A percentile compares a stretch with the other conserved stretches of the same genome.
phyloP scores from a whole-genome alignment of 2,797 vertebrate species.

The Clarias pachynema region DNA sequence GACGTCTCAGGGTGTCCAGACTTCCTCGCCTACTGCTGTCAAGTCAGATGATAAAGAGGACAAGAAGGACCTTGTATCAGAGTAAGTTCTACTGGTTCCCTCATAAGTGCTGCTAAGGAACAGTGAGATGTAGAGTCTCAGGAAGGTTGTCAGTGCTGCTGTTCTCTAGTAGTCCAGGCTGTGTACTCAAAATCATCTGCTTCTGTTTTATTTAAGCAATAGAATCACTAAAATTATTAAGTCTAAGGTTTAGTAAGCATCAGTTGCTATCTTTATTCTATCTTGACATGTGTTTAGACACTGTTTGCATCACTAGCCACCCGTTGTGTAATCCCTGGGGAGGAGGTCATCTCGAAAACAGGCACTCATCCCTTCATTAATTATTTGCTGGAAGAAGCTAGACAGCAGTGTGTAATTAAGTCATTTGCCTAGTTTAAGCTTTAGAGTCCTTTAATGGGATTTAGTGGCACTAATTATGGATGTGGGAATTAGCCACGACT shows the following conservation, averaged over 20 bases:
- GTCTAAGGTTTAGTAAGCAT: background rate
- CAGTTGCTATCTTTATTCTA: background rate
- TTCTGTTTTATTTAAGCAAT: background rate
- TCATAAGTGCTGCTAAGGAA: background rate
- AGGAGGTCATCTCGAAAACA: too few relatives aligned
- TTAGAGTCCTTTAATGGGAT: too few relatives aligned
- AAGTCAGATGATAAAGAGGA: conserved; percentile 94
- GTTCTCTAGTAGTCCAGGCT: too few relatives aligned
- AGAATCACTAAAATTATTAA: background rate
- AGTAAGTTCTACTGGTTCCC: conserved; percentile 74
- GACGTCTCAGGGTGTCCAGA: conserved; percentile 95
- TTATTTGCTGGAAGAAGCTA: too few relatives aligned
- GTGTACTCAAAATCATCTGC: too few relatives aligned
- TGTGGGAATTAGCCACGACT: too few relatives aligned
- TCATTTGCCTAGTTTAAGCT: too few relatives aligned
- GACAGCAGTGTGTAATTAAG: too few relatives aligned
- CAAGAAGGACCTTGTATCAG: conserved; percentile 89
- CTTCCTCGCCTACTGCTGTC: conserved; percentile 75
- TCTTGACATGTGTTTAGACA: background rate
- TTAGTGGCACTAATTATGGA: too few relatives aligned
- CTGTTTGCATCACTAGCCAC: too few relatives aligned
- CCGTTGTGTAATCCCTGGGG: too few relatives aligned
- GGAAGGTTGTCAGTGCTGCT: background rate
- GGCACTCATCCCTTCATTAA: too few relatives aligned
- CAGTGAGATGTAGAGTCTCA: background rate